Evolutionary conservation across 64 coral and sea anemone genomes (phyloP).

Genomic region (Trachythela sp.): DNA sequence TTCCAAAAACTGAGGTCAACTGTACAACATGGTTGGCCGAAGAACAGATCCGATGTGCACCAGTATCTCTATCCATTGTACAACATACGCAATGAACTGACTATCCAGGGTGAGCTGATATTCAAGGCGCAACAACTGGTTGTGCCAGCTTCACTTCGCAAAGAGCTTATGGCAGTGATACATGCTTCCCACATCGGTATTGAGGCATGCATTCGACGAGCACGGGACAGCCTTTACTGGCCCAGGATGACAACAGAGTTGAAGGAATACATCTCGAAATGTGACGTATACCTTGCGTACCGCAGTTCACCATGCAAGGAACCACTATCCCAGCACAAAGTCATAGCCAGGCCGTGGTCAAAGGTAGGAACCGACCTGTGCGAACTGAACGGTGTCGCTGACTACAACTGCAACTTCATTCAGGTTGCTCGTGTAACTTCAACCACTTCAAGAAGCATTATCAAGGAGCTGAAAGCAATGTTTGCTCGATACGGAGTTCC

Average conservation of each 20-base stretch:
- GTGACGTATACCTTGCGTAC: constrained; percentile 25
- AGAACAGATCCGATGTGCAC: too few species aligned
- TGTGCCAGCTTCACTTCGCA: not conserved
- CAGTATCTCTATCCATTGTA: too few species aligned
- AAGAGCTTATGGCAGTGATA: not conserved
- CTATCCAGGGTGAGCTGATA: too few species aligned
- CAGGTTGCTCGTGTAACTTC: constrained; percentile 18
- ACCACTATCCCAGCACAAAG: constrained; percentile 25
- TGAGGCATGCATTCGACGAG: not conserved
- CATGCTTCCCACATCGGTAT: not conserved
- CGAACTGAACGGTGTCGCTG: constrained; percentile 31
- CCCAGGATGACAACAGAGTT: constrained; percentile 35
- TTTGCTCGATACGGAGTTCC: constrained; percentile 34
- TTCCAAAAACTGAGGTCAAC: too few species aligned
- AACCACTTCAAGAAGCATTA: not conserved
- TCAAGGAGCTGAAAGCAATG: constrained; percentile 22
- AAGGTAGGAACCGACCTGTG: constrained; percentile 33
- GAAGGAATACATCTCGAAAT: not conserved
- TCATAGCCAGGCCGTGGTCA: not conserved
- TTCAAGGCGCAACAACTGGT: not conserved
- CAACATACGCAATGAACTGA: too few species aligned
- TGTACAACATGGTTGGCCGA: too few species aligned
- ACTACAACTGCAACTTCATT: constrained; percentile 39
- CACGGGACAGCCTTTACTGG: constrained; percentile 35
- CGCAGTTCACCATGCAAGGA: constrained; percentile 12